Conservation (phyloP, 2,888 invertebrate species). For the Chaetogeoica ovagalla region DNA sequence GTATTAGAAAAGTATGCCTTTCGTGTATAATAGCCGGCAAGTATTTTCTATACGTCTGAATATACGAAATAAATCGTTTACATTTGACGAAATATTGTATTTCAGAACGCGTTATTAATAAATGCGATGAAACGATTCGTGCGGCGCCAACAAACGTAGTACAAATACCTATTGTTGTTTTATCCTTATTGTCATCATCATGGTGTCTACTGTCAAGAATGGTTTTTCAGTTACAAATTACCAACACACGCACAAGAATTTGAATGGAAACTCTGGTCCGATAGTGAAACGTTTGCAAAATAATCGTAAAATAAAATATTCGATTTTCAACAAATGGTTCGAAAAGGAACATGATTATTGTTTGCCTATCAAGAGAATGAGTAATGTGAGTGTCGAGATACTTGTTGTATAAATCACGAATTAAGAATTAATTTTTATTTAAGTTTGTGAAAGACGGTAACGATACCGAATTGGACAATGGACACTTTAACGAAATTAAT, state of each 20-base stretch:
- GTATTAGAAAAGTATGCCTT: no score
- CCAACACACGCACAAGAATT: background rate
- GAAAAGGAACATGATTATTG: slow-evolving; percentile 46
- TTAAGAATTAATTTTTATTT: background rate
- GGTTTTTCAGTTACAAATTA: background rate
- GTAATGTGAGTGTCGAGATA: slow-evolving; percentile 5
- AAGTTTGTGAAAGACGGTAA: background rate
- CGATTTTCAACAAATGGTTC: slow-evolving; percentile 31
- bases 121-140: no score
- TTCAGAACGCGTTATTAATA: no score
- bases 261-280: background rate
- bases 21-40: no score
- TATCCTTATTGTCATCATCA: background rate
- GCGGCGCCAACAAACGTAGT: no score
- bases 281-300: background rate
- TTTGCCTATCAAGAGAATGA: slow-evolving; percentile 16
- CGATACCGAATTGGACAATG: background rate
- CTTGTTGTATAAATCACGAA: background rate
- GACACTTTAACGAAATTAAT: slow-evolving; percentile 1
- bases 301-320: background rate
- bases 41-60: no score
- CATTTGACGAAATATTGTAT: no score
- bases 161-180: no score
- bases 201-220: slow-evolving; percentile 7
- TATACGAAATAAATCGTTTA: no score